Base-by-base conservation (phyloP, 2,888 invertebrate genomes). In the Drosophila leonis region DNA sequence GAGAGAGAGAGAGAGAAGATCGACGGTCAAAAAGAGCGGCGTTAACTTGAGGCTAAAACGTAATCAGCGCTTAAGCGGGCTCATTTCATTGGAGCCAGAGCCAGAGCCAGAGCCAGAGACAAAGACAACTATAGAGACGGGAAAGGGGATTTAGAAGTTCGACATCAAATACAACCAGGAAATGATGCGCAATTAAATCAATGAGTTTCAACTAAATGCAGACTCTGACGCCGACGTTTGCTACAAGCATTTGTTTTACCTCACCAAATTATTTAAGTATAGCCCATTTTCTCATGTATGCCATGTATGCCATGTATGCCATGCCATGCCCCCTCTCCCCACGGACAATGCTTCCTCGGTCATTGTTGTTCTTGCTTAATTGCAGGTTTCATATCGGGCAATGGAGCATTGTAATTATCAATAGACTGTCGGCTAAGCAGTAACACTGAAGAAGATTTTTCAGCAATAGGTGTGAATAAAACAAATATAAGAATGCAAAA, bases 131-230 rank as follows among this genome's bases (percentile, higher is more conserved):
- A 70, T 10, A 63, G 35, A 18, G 39, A 52, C 20, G 29, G 27
- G 8, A 46, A 37, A 41, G 56, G 63, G 60, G 61, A 69, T 64
- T 78, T 70, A 63, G 66, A 66, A 75, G 81, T 83, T 86, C 80
- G 76, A 88, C 82, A 88, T 90, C 79, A 83, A 85, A 83, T 65
- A 75, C 68, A 91, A 90, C 91, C 93, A 92, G 93, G 93, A 93
- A 93, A 93, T 93, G 92, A 91, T 88, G 80, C 60, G 90, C 90
- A 92, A 93, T 93, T 93, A 92, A 92, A 90, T 90, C 91, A 91
- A 91, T 92, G 90, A 81, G 75, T 76, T 80, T 80, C 82, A 73
- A 77, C 83, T 83, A 81, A 77, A 72, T 78, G 63, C 61, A 68
- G 73, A 78, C 66, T 65, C 67, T 66, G 72, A 65, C 41, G 57